phyloP scores from a whole-genome alignment of 2,113 vertebrate species.

The Myrmecophaga tridactyla region DNA sequence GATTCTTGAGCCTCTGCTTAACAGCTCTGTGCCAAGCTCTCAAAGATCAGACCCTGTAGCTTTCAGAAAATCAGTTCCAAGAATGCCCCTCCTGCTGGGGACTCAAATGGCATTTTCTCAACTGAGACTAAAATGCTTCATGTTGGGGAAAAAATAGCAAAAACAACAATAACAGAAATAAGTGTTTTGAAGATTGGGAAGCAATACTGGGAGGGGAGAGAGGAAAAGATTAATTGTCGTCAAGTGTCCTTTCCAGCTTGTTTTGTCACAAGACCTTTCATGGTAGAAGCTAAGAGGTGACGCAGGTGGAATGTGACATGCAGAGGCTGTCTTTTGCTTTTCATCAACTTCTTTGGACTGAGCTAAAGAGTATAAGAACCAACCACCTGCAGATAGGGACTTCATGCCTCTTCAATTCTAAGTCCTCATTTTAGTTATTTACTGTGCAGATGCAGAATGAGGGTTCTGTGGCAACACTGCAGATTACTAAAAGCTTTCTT shows the following conservation, averaged over 20 bases:
- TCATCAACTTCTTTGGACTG: neutral
- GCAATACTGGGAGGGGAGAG: neutral
- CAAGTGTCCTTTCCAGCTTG: slow-evolving; percentile 43
- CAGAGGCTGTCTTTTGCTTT: neutral
- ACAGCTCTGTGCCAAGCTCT: neutral
- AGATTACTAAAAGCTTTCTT: neutral
- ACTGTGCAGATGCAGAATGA: neutral
- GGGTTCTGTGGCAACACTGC: neutral
- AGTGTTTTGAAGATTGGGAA: neutral
- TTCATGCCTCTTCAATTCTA: neutral
- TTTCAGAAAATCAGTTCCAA: slow-evolving; percentile 30
- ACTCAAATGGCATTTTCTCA: slow-evolving; percentile 56
- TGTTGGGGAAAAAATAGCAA: neutral
- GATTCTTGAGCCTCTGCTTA: slow-evolving; percentile 10
- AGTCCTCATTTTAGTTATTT: neutral
- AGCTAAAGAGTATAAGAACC: neutral
- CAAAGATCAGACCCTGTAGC: neutral
- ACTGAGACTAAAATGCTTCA: neutral
- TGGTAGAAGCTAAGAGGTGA: slow-evolving; percentile 10
- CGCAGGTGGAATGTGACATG: neutral
- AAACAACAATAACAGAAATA: slow-evolving; percentile 34
- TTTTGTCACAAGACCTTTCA: slow-evolving; percentile 28
- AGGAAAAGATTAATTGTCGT: neutral
- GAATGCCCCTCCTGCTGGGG: neutral
- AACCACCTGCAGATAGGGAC: neutral